Percentiles rank a stretch among this genome's conserved stretches.
These are phyloP conservation scores for Stegostoma tigrinum DNA, from an alignment of 2,113 vertebrate species.

Conservation along the genomic window DNA sequence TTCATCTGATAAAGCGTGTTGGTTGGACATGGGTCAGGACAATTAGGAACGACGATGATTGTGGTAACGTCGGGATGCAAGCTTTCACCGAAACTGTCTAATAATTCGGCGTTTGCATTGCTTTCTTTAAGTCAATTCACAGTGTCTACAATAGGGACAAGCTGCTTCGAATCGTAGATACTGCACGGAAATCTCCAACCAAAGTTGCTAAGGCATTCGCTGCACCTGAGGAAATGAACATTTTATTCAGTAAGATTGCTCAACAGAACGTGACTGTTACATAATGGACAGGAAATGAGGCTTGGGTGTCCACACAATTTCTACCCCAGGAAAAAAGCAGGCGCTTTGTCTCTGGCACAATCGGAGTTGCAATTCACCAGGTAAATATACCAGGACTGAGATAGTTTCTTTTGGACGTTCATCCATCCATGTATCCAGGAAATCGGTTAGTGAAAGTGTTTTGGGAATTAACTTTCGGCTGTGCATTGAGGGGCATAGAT, in stretches of 20 bases:
- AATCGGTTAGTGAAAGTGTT: neutral
- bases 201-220: constrained; percentile 49
- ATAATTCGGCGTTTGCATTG: neutral
- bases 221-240: constrained; percentile 35
- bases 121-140: neutral
- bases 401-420: neutral
- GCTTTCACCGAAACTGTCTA: neutral
- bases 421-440: neutral
- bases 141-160: neutral
- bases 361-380: neutral
- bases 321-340: constrained; percentile 50
- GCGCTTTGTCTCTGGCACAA: constrained; percentile 46
- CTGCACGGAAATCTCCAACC: constrained; percentile 44
- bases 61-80: neutral
- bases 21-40: neutral
- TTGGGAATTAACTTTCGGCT: neutral
- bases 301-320: constrained; percentile 53
- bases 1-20: neutral
- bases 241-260: constrained; percentile 8
- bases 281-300: constrained; percentile 55
- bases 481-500: neutral
- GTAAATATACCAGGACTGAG: neutral
- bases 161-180: neutral
- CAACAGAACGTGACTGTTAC: constrained; percentile 48
- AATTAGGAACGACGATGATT: neutral